These are phyloP conservation scores for Cololabis saira DNA, from an alignment of 2,113 vertebrate species.

Conservation along the genomic window DNA sequence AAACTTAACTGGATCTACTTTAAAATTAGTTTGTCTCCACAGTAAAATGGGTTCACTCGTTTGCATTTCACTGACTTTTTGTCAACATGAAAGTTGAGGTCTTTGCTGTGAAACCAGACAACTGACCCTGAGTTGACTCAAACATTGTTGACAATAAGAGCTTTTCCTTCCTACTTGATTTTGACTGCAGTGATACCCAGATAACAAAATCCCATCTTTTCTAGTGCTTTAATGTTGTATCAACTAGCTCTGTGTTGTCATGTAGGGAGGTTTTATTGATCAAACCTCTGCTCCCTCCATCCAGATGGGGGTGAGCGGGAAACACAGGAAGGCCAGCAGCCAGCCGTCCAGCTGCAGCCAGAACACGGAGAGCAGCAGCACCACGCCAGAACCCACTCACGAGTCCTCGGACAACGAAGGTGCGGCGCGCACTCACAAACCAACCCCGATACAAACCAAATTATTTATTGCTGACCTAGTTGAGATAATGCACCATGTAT, in stretches of 20 bases:
- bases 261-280: neutral
- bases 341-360: constrained; percentile 95
- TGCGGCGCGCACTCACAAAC: constrained; percentile 28
- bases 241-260: too few species aligned
- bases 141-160: neutral
- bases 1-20: too few species aligned
- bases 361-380: constrained; percentile 94
- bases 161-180: neutral
- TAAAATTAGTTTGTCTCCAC: too few species aligned
- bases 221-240: neutral
- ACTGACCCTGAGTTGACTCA: neutral
- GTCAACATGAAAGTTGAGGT: too few species aligned
- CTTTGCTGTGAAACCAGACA: neutral
- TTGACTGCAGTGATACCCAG: neutral
- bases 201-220: neutral
- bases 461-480: too few species aligned
- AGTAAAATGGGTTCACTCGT: too few species aligned
- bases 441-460: neutral
- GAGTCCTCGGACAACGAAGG: constrained; percentile 94
- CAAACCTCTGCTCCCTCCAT: neutral
- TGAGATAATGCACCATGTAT: too few species aligned
- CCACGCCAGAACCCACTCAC: constrained; percentile 91
- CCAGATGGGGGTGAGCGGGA: constrained; percentile 75
- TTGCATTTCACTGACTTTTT: too few species aligned
- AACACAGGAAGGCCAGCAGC: constrained; percentile 90